A percentile compares a stretch with the other conserved stretches of the same genome.
Conservation (phyloP, 2,888 invertebrate species). For the Hirtodrosophila confusa region DNA sequence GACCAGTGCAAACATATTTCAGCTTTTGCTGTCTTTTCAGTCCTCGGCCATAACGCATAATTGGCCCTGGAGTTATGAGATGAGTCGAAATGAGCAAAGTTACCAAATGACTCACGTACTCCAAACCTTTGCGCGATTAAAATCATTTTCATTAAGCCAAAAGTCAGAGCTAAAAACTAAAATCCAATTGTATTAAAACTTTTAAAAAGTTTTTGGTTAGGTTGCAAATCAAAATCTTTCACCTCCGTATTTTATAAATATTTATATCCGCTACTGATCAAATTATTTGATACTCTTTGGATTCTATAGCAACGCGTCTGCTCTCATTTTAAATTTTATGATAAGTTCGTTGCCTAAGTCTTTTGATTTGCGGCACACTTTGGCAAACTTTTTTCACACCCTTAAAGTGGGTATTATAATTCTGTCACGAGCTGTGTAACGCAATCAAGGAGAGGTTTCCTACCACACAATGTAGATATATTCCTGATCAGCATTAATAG, state of each 20-base stretch:
- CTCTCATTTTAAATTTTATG: background rate
- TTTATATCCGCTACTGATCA: too few species aligned
- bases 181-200: background rate
- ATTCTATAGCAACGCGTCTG: background rate
- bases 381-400: background rate
- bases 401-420: too few species aligned
- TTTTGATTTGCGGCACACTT: constrained; percentile 14
- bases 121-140: constrained; percentile 32
- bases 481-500: background rate
- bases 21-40: constrained; percentile 46
- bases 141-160: constrained; percentile 46
- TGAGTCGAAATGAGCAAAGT: constrained; percentile 17
- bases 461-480: background rate
- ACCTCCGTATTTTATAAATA: too few species aligned
- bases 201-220: background rate
- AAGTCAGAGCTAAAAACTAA: constrained; percentile 11
- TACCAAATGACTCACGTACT: constrained; percentile 55
- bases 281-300: too few species aligned
- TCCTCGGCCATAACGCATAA: constrained; percentile 62
- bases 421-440: too few species aligned
- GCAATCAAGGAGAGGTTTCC: too few species aligned
- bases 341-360: constrained; percentile 35
- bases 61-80: constrained; percentile 63
- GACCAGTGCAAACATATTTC: constrained; percentile 66
- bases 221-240: too few species aligned